These are phyloP conservation scores for Micropoecilia bifurca DNA, from an alignment of 2,797 vertebrate genomes.

Conservation along the genomic window DNA sequence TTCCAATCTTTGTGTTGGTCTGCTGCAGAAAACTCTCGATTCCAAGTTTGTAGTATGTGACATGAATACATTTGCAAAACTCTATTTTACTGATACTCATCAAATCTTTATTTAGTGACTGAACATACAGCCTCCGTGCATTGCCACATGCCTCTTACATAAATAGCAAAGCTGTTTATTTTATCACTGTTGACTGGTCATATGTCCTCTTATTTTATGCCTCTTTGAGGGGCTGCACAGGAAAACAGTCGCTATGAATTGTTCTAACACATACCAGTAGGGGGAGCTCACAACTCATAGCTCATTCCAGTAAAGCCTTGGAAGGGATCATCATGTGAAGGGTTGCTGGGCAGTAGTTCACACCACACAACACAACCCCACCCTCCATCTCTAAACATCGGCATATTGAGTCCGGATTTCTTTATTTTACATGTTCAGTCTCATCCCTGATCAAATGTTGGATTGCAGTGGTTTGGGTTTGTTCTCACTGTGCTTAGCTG, in stretches of 20 bases:
- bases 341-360: slow-evolving; percentile 55
- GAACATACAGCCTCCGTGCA: background rate
- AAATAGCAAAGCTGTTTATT: background rate
- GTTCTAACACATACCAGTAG: slow-evolving; percentile 79
- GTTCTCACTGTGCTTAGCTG: background rate
- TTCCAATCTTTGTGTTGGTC: background rate
- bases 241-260: background rate
- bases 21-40: background rate
- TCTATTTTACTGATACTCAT: slow-evolving; percentile 7
- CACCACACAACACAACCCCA: slow-evolving; percentile 35
- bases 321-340: slow-evolving; percentile 20
- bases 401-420: slow-evolving; percentile 31
- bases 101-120: slow-evolving; percentile 6
- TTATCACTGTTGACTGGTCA: slow-evolving; percentile 4
- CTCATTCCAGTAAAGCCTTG: slow-evolving; percentile 19
- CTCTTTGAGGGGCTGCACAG: slow-evolving; percentile 11
- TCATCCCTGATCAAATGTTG: slow-evolving; percentile 15
- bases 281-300: slow-evolving; percentile 88
- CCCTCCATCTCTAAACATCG: slow-evolving; percentile 32
- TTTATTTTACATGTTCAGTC: slow-evolving; percentile 4
- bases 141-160: background rate
- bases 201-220: background rate
- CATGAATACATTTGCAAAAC: background rate
- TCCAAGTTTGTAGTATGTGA: background rate
- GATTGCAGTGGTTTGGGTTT: background rate